phyloP scores from a whole-genome alignment of 2,888 invertebrate genomes.

The Trichogramma evanescens region DNA sequence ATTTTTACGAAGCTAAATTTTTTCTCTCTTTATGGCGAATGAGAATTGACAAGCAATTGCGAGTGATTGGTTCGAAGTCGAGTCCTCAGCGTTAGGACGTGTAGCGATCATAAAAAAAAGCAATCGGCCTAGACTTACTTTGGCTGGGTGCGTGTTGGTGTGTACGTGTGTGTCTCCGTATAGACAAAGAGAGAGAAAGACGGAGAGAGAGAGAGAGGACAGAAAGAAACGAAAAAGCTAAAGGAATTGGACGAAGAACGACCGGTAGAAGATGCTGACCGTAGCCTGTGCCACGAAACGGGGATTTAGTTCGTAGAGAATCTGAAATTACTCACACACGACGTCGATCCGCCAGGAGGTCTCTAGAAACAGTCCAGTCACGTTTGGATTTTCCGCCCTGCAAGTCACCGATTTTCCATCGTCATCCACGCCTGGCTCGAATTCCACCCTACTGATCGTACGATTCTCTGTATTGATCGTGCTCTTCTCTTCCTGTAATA shows the following conservation, averaged over 20 bases:
- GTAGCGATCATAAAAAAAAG: slow-evolving; percentile 19
- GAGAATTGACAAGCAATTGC: slow-evolving; percentile 27
- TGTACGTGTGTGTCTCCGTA: neutral
- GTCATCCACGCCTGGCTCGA: slow-evolving; percentile 82
- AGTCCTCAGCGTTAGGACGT: slow-evolving; percentile 13
- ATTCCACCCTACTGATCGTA: slow-evolving; percentile 78
- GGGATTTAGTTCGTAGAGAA: slow-evolving; percentile 10
- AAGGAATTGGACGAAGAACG: neutral
- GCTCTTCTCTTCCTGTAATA: slow-evolving; percentile 65
- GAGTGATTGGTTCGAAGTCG: slow-evolving; percentile 17
- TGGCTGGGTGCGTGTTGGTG: neutral
- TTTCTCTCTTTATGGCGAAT: slow-evolving; percentile 24
- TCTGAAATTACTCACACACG: slow-evolving; percentile 68
- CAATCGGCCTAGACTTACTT: neutral
- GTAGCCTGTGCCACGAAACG: no score
- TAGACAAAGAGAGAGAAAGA: neutral
- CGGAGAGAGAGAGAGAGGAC: slow-evolving; percentile 5
- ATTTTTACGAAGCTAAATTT: no score
- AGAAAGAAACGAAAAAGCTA: neutral
- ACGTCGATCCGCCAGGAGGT: slow-evolving; percentile 82
- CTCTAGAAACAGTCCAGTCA: slow-evolving; percentile 74
- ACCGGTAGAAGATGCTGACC: neutral
- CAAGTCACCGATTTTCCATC: slow-evolving; percentile 84
- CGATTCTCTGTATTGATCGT: slow-evolving; percentile 56
- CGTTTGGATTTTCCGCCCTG: slow-evolving; percentile 85